A percentile compares a stretch with the other conserved stretches of the same genome.
phyloP scores from a whole-genome alignment of 1,140 invertebrate species.

The Bilobella aurantiaca region DNA sequence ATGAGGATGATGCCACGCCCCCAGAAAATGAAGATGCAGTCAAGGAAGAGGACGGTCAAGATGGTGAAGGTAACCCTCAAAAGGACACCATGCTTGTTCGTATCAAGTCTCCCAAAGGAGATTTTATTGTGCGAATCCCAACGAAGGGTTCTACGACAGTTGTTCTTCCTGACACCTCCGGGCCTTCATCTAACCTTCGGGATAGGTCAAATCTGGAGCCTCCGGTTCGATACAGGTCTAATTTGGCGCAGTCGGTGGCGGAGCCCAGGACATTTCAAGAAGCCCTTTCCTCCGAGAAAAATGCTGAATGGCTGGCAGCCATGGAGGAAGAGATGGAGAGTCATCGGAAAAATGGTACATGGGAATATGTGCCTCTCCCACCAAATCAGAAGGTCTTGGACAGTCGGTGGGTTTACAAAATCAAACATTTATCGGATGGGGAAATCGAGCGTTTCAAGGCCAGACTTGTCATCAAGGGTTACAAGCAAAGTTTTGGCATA shows the following conservation, averaged over 20 bases:
- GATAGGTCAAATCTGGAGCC: neutral
- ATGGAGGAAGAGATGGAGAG: slow-evolving; percentile 32
- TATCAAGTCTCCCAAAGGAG: neutral
- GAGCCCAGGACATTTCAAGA: slow-evolving; percentile 20
- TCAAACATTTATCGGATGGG: slow-evolving; percentile 37
- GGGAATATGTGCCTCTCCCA: slow-evolving; percentile 38
- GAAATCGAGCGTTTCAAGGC: slow-evolving; percentile 35
- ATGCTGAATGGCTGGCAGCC: slow-evolving; percentile 23
- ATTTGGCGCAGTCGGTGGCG: neutral
- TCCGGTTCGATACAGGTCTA: neutral
- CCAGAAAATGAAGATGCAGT: neutral
- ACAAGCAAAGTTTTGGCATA: slow-evolving; percentile 24
- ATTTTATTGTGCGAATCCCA: neutral
- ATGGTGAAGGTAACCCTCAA: neutral
- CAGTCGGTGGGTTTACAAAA: slow-evolving; percentile 40
- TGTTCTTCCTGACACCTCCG: neutral
- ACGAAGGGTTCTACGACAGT: neutral
- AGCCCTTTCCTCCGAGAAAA: slow-evolving; percentile 18
- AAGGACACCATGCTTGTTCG: neutral
- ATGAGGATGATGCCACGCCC: neutral
- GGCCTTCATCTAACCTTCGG: neutral
- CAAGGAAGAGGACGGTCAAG: neutral
- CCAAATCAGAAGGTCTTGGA: slow-evolving; percentile 37
- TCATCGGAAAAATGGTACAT: slow-evolving; percentile 30
- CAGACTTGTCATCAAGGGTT: slow-evolving; percentile 39